Evolutionary conservation across 1,140 invertebrate genomes (phyloP), one percentile per base, ranked within the genome.

Genomic region (Campodea augens): DNA sequence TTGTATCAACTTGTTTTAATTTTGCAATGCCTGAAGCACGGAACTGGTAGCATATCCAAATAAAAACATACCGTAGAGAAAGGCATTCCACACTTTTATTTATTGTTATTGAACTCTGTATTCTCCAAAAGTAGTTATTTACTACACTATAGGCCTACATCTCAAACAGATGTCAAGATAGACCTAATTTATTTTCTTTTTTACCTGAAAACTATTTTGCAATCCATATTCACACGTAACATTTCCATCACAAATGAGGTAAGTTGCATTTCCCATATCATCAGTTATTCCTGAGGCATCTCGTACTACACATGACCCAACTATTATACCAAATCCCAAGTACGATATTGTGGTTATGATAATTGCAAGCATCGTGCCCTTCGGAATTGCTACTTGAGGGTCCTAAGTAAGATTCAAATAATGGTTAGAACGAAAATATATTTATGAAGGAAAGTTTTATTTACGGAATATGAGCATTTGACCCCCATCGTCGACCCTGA

Each of bases 291-390:
- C 85, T 37, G 75, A 75, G 1, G 85, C 85, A 58, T 90, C 80
- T 38, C 85, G 61, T 13, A 78, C 54, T 36, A 83, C 76, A 0
- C 71, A 73, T 46, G 65, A 71, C 13, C 88, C 90, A 24, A 78
- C 71, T 41, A 85, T 65, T 39, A 88, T 51, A 0, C 82, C 83
- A 69, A 92, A 86, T 7, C 80, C 2, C 4, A 95, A 51, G 57
- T 96, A 96, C 4, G 83, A 83, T 0, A 75, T 38, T 2, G 86
- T 82, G 2, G 87, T 90, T 5, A 93, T 63, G 0, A 82, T 42
- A 49, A 97, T 91, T 1, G 90, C 83, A 7, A 89, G 58, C 2
- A 95, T 62, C 0, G 90, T 95, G 47, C 91, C 90, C 62, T 87
- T 63, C 0, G 87, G 86, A 54, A 91, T 92, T 1, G 88, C 79